Percentiles rank a stretch among this genome's conserved stretches.
phyloP scores from a whole-genome alignment of 2,113 vertebrate species.

The Aythya baeri region DNA sequence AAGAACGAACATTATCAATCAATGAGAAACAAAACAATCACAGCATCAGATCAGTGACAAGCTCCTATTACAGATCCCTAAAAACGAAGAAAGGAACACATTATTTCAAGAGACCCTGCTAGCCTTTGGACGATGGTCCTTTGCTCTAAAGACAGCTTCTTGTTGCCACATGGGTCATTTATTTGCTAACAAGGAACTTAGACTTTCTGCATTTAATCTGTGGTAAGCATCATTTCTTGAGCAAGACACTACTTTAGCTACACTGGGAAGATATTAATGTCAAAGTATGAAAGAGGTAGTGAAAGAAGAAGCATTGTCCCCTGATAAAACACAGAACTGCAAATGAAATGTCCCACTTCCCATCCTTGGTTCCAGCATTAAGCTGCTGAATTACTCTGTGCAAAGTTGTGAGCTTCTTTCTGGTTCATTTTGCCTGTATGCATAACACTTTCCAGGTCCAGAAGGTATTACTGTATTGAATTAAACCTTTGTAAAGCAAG shows the following conservation, averaged over 20 bases:
- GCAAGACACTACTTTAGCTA: not conserved
- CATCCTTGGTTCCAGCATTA: not conserved
- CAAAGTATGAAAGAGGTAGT: not conserved
- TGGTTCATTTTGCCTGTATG: accelerated
- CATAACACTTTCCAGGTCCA: not conserved
- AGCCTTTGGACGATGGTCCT: not conserved
- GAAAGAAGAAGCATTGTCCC: not conserved
- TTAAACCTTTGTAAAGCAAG: not conserved
- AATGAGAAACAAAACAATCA: not conserved
- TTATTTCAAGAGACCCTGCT: not conserved
- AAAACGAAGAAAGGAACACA: not conserved
- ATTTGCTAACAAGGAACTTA: not conserved
- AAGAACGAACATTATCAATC: not conserved
- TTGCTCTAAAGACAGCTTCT: not conserved
- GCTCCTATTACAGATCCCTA: not conserved
- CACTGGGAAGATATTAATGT: not conserved
- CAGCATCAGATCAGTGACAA: not conserved
- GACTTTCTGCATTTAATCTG: not conserved
- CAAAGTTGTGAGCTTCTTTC: not conserved
- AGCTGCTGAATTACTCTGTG: not conserved
- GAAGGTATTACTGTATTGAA: not conserved
- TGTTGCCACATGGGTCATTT: not conserved
- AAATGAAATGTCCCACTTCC: not conserved
- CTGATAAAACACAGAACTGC: not conserved
- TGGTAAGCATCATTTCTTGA: not conserved